These are phyloP conservation scores for Otolemur garnettii DNA, from an alignment of 2,113 vertebrate species.

Conservation along the genomic window DNA sequence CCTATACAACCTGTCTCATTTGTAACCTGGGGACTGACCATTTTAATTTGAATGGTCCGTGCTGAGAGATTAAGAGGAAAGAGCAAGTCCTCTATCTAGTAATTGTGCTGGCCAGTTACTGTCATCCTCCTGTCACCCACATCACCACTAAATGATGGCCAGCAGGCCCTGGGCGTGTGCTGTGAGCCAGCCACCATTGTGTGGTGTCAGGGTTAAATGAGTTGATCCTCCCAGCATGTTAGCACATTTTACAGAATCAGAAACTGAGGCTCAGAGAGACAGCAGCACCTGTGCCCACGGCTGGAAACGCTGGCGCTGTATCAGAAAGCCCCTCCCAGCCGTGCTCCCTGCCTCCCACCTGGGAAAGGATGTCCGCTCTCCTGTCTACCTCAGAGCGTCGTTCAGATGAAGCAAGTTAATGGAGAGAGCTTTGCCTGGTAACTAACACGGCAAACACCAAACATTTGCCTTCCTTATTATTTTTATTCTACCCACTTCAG, in stretches of 20 bases:
- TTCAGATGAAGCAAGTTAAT: not conserved
- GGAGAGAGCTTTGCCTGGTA: not conserved
- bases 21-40: no score
- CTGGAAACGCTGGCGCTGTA: rapidly evolving
- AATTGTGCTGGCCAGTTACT: not conserved
- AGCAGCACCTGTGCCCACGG: rapidly evolving
- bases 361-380: rapidly evolving
- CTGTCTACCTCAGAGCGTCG: rapidly evolving
- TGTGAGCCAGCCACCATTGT: not conserved
- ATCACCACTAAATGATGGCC: not conserved
- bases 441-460: rapidly evolving
- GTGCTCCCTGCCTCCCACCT: rapidly evolving
- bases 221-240: not conserved
- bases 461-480: rapidly evolving
- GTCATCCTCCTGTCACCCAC: not conserved
- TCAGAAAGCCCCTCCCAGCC: no score
- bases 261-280: not conserved
- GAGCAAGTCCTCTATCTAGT: rapidly evolving
- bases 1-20: no score
- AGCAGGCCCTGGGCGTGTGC: rapidly evolving
- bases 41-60: not conserved
- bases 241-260: not conserved
- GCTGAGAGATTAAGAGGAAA: not conserved
- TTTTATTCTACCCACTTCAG: rapidly evolving
- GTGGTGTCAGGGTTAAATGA: rapidly evolving